Percentiles rank a stretch among this genome's conserved stretches.
Conservation (phyloP, 2,113 vertebrate species). For the Sturnira hondurensis region DNA sequence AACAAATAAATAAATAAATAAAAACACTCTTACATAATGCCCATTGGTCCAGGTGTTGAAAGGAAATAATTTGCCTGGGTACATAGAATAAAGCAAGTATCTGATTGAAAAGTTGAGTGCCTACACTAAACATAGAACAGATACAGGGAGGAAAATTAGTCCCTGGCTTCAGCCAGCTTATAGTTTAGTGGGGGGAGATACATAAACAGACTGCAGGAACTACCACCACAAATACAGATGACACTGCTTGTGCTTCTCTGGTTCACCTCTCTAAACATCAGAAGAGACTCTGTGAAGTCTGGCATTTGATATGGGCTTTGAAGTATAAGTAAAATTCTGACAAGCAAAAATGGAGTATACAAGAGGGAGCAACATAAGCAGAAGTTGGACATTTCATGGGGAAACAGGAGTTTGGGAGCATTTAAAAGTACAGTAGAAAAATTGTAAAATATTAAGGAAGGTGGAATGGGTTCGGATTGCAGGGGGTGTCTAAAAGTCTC, state of each 20-base stretch:
- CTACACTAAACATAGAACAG: neutral
- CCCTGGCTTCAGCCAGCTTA: neutral
- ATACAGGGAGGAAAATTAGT: neutral
- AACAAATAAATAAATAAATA: no score
- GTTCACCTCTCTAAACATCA: neutral
- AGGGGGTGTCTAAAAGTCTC: neutral
- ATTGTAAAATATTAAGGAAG: neutral
- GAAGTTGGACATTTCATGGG: neutral
- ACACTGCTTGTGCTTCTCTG: neutral
- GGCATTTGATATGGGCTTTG: neutral
- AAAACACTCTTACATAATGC: neutral
- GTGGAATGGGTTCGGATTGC: neutral
- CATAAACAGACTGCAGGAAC: neutral
- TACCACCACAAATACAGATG: neutral
- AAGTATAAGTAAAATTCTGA: neutral
- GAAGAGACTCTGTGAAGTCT: neutral
- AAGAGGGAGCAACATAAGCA: neutral
- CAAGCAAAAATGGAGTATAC: neutral
- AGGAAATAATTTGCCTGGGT: slow-evolving; percentile 13
- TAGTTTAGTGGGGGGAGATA: neutral
- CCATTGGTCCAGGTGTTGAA: neutral
- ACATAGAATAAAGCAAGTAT: neutral
- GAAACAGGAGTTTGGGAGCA: neutral
- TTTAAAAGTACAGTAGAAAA: neutral
- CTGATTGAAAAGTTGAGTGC: neutral